These are phyloP conservation scores for Chelmon rostratus DNA, from an alignment of 2,797 vertebrate genomes.

Conservation along the genomic window DNA sequence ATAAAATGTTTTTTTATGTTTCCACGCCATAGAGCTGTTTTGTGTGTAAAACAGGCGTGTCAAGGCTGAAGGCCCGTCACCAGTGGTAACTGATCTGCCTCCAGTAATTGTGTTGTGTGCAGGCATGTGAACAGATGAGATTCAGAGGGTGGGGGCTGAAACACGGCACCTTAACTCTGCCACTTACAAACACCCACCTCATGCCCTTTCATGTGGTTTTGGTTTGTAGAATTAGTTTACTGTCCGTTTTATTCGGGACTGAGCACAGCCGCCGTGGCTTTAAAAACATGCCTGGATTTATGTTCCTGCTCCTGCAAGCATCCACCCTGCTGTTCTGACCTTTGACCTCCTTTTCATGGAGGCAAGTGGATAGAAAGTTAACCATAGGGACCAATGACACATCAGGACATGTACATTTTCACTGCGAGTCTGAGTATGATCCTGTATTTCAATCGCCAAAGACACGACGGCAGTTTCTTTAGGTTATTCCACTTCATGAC, in stretches of 20 bases:
- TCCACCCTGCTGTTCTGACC: slow-evolving; percentile 36
- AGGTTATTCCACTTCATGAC: slow-evolving; percentile 24
- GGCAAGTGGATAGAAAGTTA: background rate
- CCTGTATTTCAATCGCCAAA: background rate
- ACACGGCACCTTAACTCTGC: slow-evolving; percentile 43
- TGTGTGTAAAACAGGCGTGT: slow-evolving; percentile 61
- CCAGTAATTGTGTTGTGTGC: slow-evolving; percentile 62
- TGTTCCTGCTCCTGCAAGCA: slow-evolving; percentile 16
- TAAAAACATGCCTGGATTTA: slow-evolving; percentile 20
- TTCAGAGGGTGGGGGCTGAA: slow-evolving; percentile 50
- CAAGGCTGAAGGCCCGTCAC: slow-evolving; percentile 56
- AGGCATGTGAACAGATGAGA: slow-evolving; percentile 66
- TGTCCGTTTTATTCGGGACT: slow-evolving; percentile 8
- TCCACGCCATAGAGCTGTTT: slow-evolving; percentile 45
- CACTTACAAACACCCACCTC: slow-evolving; percentile 30
- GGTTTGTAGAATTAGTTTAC: slow-evolving; percentile 16
- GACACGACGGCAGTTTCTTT: slow-evolving; percentile 14
- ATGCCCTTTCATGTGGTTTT: slow-evolving; percentile 41
- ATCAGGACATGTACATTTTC: background rate
- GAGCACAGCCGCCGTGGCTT: background rate
- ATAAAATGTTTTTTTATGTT: slow-evolving; percentile 64
- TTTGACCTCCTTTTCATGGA: slow-evolving; percentile 48
- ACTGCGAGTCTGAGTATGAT: slow-evolving; percentile 4
- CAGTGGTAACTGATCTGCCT: slow-evolving; percentile 65
- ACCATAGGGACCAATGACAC: slow-evolving; percentile 8